Conservation (phyloP, 1,140 invertebrate genomes). For the Drosophila kohkoa region DNA sequence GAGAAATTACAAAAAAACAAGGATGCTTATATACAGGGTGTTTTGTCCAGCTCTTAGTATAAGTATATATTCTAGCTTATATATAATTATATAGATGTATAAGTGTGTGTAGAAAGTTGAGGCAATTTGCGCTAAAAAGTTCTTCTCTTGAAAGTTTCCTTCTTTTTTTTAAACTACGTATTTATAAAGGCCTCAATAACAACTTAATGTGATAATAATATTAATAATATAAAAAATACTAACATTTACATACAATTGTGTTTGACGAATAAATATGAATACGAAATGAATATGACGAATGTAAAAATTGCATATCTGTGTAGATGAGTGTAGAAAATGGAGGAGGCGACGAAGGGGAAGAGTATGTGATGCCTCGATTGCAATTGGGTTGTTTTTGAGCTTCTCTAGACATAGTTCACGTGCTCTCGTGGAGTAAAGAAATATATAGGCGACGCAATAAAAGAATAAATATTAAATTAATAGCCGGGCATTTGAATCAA, state of each 20-base stretch:
- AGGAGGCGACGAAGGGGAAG: background rate
- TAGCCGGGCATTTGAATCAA: constrained; percentile 43
- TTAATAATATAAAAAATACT: constrained; percentile 56
- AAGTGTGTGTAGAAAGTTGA: constrained; percentile 28
- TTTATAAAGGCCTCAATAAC: constrained; percentile 73
- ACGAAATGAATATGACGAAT: constrained; percentile 13
- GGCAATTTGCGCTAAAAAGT: constrained; percentile 36
- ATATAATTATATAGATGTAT: constrained; percentile 1
- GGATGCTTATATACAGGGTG: constrained; percentile 64
- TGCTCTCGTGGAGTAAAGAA: background rate
- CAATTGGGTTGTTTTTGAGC: constrained; percentile 34
- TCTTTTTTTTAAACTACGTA: constrained; percentile 47
- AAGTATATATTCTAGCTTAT: background rate
- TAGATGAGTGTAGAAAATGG: background rate
- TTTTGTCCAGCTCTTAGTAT: constrained; percentile 36
- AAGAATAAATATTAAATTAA: constrained; percentile 67
- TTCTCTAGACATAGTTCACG: constrained; percentile 61
- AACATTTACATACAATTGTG: constrained; percentile 70
- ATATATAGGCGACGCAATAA: constrained; percentile 8
- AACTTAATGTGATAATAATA: constrained; percentile 64
- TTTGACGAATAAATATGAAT: constrained; percentile 47
- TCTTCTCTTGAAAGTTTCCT: constrained; percentile 17
- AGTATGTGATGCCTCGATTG: constrained; percentile 31
- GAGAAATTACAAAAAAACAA: constrained; percentile 58
- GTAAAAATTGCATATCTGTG: constrained; percentile 1